Base-by-base conservation (phyloP, 1,140 invertebrate species). In the Oncopodura yosiiana region DNA sequence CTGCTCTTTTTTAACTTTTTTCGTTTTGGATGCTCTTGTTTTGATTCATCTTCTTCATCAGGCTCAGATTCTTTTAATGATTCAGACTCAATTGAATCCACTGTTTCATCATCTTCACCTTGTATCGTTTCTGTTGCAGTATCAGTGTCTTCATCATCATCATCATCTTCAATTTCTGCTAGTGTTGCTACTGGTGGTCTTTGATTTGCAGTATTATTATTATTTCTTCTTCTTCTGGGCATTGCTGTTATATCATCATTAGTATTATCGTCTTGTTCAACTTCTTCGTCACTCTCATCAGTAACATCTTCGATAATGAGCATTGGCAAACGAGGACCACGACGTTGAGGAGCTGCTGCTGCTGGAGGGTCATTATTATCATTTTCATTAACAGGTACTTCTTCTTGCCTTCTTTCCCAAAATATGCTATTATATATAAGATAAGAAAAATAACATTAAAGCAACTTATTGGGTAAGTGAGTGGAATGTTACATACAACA, bases 381-480 rank as follows among this genome's bases (percentile, higher is more conserved):
- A 18, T 36, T 29, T 6, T 23, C 6, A 27, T 38, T 21, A 18
- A 9, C 24, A 36, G 41, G 26, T 23, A 12, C 27, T 36, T 32
- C 50, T 11, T 39, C 41, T 53, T 19, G 43, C 42, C 23, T n/a
- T n/a, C n/a, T 29, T 29, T 62, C 60, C 60, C 60, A 62, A 60
- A 58, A 60, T 58, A 67, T 43, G 62, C n/a, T n/a, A n/a, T n/a
- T n/a, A n/a, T n/a, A n/a, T n/a, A n/a, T n/a, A n/a, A n/a, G n/a
- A n/a, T n/a, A n/a, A n/a, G n/a, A n/a, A n/a, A n/a, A n/a, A n/a
- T n/a, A n/a, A n/a, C n/a, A n/a, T n/a, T n/a, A n/a, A n/a, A n/a
- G n/a, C n/a, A n/a, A n/a, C n/a, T n/a, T n/a, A n/a, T n/a, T n/a
- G n/a, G n/a, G n/a, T n/a, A n/a, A n/a, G n/a, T n/a, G n/a, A n/a